phyloP scores from a whole-genome alignment of 2,797 vertebrate species.

The Tangara arthus region DNA sequence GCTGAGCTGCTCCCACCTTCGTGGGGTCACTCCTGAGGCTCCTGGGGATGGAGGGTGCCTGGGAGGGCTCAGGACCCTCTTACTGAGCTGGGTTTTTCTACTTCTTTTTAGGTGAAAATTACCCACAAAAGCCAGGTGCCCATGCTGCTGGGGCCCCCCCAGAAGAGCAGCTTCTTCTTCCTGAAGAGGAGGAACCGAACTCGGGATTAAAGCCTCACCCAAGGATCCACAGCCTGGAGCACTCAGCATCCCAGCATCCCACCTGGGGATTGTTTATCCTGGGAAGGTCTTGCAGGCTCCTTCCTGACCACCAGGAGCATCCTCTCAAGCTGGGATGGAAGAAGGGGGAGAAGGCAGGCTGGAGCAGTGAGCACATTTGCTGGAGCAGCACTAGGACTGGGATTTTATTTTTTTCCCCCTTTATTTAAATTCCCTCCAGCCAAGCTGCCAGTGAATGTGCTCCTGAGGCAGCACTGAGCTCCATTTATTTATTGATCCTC shows the following conservation, averaged over 20 bases:
- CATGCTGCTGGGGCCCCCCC: conserved; percentile 87
- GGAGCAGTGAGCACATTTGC: background rate
- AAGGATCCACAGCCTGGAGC: background rate
- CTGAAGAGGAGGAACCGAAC: conserved; percentile 87
- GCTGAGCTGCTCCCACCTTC: background rate
- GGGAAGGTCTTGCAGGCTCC: background rate
- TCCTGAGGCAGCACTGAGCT: background rate
- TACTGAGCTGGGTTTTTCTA: background rate
- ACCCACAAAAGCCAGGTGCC: conserved; percentile 96
- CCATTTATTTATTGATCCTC: conserved; percentile 61
- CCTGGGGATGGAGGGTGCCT: background rate
- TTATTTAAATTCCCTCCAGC: conserved; percentile 33
- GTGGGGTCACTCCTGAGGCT: fast-evolving
- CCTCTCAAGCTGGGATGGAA: conserved; percentile 1
- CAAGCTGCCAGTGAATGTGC: conserved; percentile 29
- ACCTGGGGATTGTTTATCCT: background rate
- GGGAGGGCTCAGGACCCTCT: background rate
- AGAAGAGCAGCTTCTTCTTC: conserved; percentile 92
- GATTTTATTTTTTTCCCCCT: background rate
- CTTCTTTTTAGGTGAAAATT: conserved; percentile 85
- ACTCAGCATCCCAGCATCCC: background rate
- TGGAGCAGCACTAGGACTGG: conserved; percentile 10
- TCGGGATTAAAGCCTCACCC: conserved; percentile 78
- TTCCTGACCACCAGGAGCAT: background rate
- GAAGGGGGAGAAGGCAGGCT: background rate